Evolutionary conservation across 2,113 vertebrate species (phyloP).

Genomic region (Bubalus kerabau): DNA sequence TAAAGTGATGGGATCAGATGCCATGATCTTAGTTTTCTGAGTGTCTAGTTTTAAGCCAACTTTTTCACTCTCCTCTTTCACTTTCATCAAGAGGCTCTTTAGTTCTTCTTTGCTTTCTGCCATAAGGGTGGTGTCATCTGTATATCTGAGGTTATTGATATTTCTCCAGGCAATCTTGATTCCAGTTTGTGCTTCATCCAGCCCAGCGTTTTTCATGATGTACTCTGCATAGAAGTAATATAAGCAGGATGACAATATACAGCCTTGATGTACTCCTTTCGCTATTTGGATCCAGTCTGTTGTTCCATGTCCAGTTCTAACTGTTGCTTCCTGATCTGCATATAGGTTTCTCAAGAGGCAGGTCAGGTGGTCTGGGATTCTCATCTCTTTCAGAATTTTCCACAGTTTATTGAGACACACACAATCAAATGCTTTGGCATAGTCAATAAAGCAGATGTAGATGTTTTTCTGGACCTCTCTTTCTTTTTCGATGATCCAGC

Average conservation of each 20-base stretch:
- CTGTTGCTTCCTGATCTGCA: neutral
- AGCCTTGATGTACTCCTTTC: neutral
- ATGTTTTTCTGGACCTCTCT: neutral
- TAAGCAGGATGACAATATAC: neutral
- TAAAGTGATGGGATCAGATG: neutral
- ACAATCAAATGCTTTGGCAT: neutral
- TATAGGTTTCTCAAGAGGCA: neutral
- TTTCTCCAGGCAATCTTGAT: neutral
- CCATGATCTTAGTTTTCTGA: neutral
- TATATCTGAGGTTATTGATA: neutral
- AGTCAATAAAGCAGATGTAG: neutral
- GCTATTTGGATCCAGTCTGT: neutral
- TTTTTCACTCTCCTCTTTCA: neutral
- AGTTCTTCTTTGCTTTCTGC: neutral
- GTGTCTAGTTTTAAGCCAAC: neutral
- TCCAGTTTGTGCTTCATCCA: neutral
- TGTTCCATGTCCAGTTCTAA: neutral
- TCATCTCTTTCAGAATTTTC: neutral
- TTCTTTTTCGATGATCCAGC: accelerated
- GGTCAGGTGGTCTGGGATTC: neutral
- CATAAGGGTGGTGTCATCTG: neutral
- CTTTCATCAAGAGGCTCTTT: neutral
- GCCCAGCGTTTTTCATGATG: neutral
- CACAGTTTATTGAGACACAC: neutral
- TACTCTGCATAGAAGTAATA: neutral